Evolutionary conservation across 2,888 invertebrate species (phyloP), one percentile per base, ranked within the genome.

Genomic region (Macroteleia sp.): DNA sequence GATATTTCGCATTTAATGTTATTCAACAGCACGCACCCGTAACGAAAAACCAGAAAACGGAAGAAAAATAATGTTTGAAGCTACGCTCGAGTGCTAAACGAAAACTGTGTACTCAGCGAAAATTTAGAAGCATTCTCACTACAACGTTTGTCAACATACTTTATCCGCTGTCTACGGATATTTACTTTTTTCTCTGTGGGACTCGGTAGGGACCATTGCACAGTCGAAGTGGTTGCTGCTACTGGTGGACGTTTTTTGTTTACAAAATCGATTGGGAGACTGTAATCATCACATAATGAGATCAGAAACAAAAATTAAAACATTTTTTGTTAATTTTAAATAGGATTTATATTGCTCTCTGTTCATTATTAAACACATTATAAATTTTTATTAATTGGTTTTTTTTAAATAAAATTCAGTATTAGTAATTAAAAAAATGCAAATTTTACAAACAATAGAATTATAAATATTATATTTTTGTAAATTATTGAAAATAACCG

Each of bases 221-320:
- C 91, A 92, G 94, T 92, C n/a, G 89, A 86, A 17, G 87, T 86
- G 90, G 95, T 93, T 88, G 92, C 92, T 50, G 92, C 93, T 89
- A 94, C 91, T 92, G 94, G 92, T 92, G 95, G 91, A 92, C 95
- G 90, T 93, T 93, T 93, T 90, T 94, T 96, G 77, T 93, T 93
- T 82, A 96, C 95, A 91, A 96, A 96, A 92, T 97, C 97, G 85
- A 96, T 95, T 54, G 97, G 97, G 85, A 96, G 93, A 92, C 96
- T 96, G 92, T 97, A 97, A 92, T 97, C 96, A 89, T 97, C 96
- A 92, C 96, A 96, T 85, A 97, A 93, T 81, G 96, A 95, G 88
- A 96, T 95, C 96, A 97, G 94, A 2, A 95, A 93, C 73, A 84
- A 44, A 36, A 59, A 75, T 16, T 17, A 14, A 17, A 16, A 22